These are phyloP conservation scores for Gallirallus australis DNA, from an alignment of 2,797 vertebrate species.

Conservation along the genomic window DNA sequence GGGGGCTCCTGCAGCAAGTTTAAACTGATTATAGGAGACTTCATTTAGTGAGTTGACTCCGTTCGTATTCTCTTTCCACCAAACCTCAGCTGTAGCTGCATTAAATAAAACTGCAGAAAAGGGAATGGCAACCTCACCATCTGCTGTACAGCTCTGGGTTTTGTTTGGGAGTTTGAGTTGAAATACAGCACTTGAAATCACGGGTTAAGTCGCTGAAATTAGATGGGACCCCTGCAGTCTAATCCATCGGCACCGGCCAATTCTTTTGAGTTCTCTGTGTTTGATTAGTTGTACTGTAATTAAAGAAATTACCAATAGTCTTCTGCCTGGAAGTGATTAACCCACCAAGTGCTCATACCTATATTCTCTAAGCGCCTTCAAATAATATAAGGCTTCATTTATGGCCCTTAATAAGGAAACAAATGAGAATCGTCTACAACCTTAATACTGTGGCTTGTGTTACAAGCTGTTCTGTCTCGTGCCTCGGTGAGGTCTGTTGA, in stretches of 20 bases:
- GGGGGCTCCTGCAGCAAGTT: neutral
- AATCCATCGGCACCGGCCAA: conserved; percentile 79
- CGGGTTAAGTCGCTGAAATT: conserved; percentile 78
- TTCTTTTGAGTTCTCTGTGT: conserved; percentile 80
- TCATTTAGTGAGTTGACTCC: neutral
- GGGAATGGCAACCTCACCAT: conserved; percentile 84
- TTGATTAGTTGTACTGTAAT: conserved; percentile 86
- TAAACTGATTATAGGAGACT: neutral
- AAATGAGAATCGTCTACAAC: conserved; percentile 44
- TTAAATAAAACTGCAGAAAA: conserved; percentile 53
- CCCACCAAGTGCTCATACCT: conserved; percentile 42
- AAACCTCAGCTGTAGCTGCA: conserved; percentile 44
- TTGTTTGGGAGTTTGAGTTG: conserved; percentile 56
- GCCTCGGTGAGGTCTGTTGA: neutral
- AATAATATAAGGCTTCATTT: conserved; percentile 35
- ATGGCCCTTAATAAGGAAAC: conserved; percentile 44
- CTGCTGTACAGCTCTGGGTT: conserved; percentile 84
- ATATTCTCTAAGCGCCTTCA: conserved; percentile 49
- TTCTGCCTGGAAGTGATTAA: conserved; percentile 71
- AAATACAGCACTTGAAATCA: conserved; percentile 62
- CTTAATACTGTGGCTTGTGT: conserved; percentile 18
- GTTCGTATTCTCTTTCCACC: neutral
- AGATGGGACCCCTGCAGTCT: conserved; percentile 81
- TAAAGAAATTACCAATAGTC: conserved; percentile 80
- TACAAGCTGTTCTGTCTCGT: conserved; percentile 44